Percentiles rank a stretch among this genome's conserved stretches.
phyloP scores from a whole-genome alignment of 2,113 vertebrate genomes.

The Cygnus atratus region DNA sequence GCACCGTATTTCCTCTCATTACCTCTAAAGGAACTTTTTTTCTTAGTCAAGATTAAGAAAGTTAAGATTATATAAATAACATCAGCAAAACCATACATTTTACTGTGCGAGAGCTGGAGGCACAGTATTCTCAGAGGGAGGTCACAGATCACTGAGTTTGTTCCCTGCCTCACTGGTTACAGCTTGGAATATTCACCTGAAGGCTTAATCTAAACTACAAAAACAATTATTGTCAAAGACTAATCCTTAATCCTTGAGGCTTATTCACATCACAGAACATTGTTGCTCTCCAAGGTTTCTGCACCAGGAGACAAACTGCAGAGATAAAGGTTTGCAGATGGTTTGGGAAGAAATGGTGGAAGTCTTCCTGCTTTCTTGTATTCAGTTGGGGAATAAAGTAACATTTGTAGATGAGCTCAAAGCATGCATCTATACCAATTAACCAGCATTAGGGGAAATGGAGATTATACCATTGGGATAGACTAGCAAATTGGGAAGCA shows the following conservation, averaged over 20 bases:
- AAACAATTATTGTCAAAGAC: not conserved
- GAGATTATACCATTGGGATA: fast-evolving
- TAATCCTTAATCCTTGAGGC: not conserved
- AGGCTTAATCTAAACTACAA: not conserved
- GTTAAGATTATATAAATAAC: not conserved
- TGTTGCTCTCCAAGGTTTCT: not conserved
- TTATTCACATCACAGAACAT: not conserved
- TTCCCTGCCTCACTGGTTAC: not conserved
- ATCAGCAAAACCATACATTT: not conserved
- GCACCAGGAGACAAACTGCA: not conserved
- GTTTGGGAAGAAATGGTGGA: not conserved
- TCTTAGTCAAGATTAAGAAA: not conserved
- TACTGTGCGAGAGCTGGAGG: not conserved
- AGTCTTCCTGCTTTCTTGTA: fast-evolving
- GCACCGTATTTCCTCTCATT: not conserved
- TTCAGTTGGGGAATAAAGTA: not conserved
- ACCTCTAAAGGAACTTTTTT: not conserved
- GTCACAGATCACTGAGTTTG: not conserved
- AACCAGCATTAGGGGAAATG: not conserved
- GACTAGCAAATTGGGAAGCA: not conserved
- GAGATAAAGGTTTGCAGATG: not conserved
- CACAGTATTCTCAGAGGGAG: not conserved
- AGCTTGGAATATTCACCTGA: not conserved
- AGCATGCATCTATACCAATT: not conserved
- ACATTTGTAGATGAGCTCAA: not conserved